Conservation (phyloP, 2,113 vertebrate species). For the Leptodactylus fuscus region DNA sequence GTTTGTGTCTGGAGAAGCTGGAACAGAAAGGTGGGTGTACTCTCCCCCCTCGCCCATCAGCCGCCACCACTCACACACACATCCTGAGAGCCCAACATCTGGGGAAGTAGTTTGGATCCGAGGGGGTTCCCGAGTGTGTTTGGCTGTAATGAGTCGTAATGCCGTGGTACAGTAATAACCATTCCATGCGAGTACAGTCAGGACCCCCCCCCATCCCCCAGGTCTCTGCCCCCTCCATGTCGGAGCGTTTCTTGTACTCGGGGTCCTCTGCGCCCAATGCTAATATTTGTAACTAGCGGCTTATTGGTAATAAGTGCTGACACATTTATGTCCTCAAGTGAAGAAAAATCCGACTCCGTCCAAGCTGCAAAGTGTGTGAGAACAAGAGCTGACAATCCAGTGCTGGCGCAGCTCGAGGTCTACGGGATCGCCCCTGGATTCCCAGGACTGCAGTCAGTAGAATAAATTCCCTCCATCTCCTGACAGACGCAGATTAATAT, state of each 20-base stretch:
- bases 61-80: slow-evolving; percentile 69
- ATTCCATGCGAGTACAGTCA: slow-evolving; percentile 74
- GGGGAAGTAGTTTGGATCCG: slow-evolving; percentile 87
- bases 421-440: not conserved
- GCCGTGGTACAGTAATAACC: slow-evolving; percentile 86
- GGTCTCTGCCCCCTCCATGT: slow-evolving; percentile 2
- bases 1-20: slow-evolving; percentile 80
- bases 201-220: slow-evolving; percentile 3
- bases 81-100: slow-evolving; percentile 94
- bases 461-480: no score
- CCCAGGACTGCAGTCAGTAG: not conserved
- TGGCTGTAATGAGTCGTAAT: slow-evolving; percentile 94
- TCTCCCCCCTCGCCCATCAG: slow-evolving; percentile 11
- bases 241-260: slow-evolving; percentile 16
- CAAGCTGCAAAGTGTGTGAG: not conserved
- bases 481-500: no score
- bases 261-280: slow-evolving; percentile 29
- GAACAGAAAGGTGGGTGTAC: slow-evolving; percentile 72
- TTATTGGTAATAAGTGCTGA: slow-evolving; percentile 53
- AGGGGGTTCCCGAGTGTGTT: slow-evolving; percentile 78
- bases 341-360: not conserved
- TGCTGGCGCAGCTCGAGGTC: not conserved
- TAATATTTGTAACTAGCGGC: slow-evolving; percentile 36
- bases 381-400: slow-evolving; percentile 7
- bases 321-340: slow-evolving; percentile 45